Conservation (phyloP, 2,797 vertebrate genomes). For the Helarctos malayanus region DNA sequence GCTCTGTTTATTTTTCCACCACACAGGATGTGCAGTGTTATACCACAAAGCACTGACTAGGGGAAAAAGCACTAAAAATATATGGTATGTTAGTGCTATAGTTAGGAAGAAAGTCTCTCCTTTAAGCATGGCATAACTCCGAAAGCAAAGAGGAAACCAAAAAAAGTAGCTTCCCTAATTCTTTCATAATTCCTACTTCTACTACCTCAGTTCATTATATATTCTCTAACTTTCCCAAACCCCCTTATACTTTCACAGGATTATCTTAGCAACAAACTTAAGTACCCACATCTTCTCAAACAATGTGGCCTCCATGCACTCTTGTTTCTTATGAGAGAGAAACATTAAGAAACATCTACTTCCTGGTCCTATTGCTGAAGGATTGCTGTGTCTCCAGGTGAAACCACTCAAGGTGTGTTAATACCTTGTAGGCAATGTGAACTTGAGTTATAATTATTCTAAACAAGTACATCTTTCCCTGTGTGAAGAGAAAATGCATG, state of each 20-base stretch:
- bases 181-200: neutral
- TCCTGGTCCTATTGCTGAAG: too few relatives aligned
- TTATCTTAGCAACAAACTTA: conserved; percentile 37
- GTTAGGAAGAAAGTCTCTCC: neutral
- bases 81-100: neutral
- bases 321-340: neutral
- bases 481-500: neutral
- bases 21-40: conserved; percentile 50
- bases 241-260: neutral
- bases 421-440: neutral
- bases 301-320: neutral
- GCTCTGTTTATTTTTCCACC: conserved; percentile 63
- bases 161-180: accelerated
- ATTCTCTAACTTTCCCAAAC: conserved; percentile 25
- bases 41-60: neutral
- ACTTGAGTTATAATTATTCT: neutral
- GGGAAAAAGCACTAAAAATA: conserved; percentile 28
- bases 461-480: neutral
- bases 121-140: neutral
- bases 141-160: neutral
- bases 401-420: too few relatives aligned
- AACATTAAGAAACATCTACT: neutral
- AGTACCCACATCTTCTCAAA: conserved; percentile 55
- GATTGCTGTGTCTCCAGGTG: neutral
- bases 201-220: conserved; percentile 10